A percentile compares a stretch with the other conserved stretches of the same genome.
These are phyloP conservation scores for Tragelaphus imberbis DNA, from an alignment of 2,113 vertebrate species.

Conservation along the genomic window DNA sequence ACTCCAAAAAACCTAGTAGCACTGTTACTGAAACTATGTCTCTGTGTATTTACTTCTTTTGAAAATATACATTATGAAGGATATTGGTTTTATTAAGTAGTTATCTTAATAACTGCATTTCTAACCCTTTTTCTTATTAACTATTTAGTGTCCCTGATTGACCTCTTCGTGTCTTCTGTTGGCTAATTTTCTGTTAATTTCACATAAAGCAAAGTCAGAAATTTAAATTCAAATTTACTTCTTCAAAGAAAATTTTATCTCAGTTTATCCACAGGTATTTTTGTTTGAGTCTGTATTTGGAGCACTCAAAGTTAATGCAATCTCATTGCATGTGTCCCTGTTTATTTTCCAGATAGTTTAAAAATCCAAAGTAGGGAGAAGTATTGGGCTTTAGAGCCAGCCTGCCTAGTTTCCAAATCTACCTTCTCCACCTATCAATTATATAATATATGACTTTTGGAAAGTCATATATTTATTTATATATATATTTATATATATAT, in stretches of 20 bases:
- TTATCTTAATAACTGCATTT: neutral
- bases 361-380: neutral
- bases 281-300: neutral
- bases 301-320: neutral
- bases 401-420: conserved; percentile 5
- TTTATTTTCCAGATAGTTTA: conserved; percentile 9
- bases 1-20: neutral
- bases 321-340: neutral
- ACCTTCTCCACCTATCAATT: neutral
- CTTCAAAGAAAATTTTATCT: conserved; percentile 13
- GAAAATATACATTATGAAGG: conserved; percentile 12
- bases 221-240: neutral
- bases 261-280: neutral
- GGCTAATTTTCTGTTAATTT: conserved; percentile 21
- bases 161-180: neutral
- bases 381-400: neutral
- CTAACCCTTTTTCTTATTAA: neutral
- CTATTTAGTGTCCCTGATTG: neutral
- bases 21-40: neutral
- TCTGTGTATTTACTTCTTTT: neutral
- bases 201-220: conserved; percentile 26
- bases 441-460: neutral
- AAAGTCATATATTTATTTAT: neutral
- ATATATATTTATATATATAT: no score
- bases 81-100: neutral